Percentiles rank a stretch among this genome's conserved stretches.
Conservation (phyloP, 2,113 vertebrate genomes). For the Pogona vitticeps region DNA sequence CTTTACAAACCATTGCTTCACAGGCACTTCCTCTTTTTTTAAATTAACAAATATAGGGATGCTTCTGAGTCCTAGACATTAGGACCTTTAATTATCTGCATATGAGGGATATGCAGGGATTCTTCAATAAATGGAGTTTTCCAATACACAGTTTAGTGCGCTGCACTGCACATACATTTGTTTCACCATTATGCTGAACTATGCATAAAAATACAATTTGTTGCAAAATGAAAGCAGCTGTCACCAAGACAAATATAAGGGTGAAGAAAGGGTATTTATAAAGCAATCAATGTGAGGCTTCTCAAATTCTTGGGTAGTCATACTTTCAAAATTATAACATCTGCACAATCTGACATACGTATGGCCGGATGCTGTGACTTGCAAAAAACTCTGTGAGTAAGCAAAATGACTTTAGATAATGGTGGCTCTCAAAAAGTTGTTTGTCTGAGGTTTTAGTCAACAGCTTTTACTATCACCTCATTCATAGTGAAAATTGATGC, state of each 20-base stretch:
- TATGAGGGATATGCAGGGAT: not conserved
- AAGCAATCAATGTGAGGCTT: slow-evolving; percentile 46
- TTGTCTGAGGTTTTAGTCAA: slow-evolving; percentile 65
- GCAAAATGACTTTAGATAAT: slow-evolving; percentile 62
- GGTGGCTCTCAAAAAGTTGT: slow-evolving; percentile 42
- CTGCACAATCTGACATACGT: slow-evolving; percentile 32
- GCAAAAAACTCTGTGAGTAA: slow-evolving; percentile 57
- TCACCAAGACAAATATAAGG: slow-evolving; percentile 52
- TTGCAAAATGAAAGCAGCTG: slow-evolving; percentile 73
- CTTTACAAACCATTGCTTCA: too few species aligned
- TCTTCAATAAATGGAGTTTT: slow-evolving; percentile 21
- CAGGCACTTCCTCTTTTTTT: too few species aligned
- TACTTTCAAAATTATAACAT: slow-evolving; percentile 66
- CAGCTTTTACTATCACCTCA: slow-evolving; percentile 75
- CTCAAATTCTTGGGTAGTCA: slow-evolving; percentile 48
- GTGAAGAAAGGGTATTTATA: slow-evolving; percentile 50
- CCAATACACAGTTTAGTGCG: fast-evolving
- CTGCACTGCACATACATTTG: not conserved
- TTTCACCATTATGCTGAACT: slow-evolving; percentile 47
- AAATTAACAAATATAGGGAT: not conserved
- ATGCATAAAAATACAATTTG: slow-evolving; percentile 41
- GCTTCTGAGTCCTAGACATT: not conserved
- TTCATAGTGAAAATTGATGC: slow-evolving; percentile 85
- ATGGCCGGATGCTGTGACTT: slow-evolving; percentile 49
- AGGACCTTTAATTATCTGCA: not conserved